phyloP scores from a whole-genome alignment of 2,888 invertebrate species.

The Lypha dubia region DNA sequence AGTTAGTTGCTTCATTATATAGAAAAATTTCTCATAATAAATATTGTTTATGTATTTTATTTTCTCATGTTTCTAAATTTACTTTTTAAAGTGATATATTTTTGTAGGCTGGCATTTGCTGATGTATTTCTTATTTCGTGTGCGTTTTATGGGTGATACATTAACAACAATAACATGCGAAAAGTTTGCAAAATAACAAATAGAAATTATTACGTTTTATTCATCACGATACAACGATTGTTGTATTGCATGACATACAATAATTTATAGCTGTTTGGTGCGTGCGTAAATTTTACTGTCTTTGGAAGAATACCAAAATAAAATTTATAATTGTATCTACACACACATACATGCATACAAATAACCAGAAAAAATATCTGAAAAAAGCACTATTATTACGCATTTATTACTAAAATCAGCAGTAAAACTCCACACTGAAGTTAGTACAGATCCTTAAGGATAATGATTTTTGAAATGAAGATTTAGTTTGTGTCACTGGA shows the following conservation, averaged over 20 bases:
- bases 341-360: background rate
- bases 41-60: background rate
- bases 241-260: constrained; percentile 40
- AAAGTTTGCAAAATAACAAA: constrained; percentile 5
- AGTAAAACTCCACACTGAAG: no score
- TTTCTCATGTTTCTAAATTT: constrained; percentile 1
- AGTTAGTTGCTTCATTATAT: background rate
- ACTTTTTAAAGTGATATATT: background rate
- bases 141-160: background rate
- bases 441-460: no score
- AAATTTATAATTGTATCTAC: background rate
- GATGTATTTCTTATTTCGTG: background rate
- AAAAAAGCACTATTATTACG: no score
- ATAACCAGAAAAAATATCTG: no score
- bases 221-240: constrained; percentile 6
- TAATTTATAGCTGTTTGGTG: constrained; percentile 40
- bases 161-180: constrained; percentile 7
- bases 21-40: background rate
- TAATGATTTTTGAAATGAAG: no score
- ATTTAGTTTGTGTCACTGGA: no score
- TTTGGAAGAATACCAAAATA: background rate
- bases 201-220: constrained; percentile 6
- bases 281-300: background rate
- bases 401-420: no score
- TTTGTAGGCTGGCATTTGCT: background rate